phyloP scores from a whole-genome alignment of 2,888 invertebrate genomes.

The Oscheius myriophilus region DNA sequence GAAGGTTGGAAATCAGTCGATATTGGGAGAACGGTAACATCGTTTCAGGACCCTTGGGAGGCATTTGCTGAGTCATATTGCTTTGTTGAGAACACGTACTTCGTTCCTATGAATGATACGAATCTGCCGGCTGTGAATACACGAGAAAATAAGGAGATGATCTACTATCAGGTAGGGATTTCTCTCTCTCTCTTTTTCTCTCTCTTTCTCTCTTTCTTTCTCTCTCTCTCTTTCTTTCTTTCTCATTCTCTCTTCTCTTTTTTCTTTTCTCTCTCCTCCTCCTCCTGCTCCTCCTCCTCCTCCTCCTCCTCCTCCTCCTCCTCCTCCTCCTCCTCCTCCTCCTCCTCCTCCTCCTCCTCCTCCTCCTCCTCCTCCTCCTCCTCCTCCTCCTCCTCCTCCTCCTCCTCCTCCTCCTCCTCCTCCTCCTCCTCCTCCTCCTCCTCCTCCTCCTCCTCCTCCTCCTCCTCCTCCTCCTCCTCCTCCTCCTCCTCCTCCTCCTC shows the following conservation, averaged over 20 bases:
- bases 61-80: constrained; percentile 74
- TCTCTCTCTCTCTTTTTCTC: constrained; percentile 1
- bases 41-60: constrained; percentile 71
- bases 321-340: background rate
- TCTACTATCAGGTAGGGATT: constrained; percentile 57
- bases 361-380: constrained; percentile 6
- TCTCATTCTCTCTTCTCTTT: background rate
- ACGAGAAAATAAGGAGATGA: constrained; percentile 54
- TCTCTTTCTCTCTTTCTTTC: constrained; percentile 15
- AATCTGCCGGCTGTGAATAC: constrained; percentile 43
- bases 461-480: constrained; percentile 1
- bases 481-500: constrained; percentile 3
- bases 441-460: constrained; percentile 3
- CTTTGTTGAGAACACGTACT: constrained; percentile 74
- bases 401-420: constrained; percentile 1
- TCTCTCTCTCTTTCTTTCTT: constrained; percentile 6
- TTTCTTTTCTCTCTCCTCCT: too few species aligned
- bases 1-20: constrained; percentile 36
- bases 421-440: constrained; percentile 10
- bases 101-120: constrained; percentile 54
- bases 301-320: constrained; percentile 4
- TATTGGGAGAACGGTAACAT: background rate
- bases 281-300: background rate
- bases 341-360: constrained; percentile 9
- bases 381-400: constrained; percentile 1